Percentiles rank a stretch among this genome's conserved stretches.
Conservation (phyloP, 2,113 vertebrate genomes). For the Saccopteryx leptura region DNA sequence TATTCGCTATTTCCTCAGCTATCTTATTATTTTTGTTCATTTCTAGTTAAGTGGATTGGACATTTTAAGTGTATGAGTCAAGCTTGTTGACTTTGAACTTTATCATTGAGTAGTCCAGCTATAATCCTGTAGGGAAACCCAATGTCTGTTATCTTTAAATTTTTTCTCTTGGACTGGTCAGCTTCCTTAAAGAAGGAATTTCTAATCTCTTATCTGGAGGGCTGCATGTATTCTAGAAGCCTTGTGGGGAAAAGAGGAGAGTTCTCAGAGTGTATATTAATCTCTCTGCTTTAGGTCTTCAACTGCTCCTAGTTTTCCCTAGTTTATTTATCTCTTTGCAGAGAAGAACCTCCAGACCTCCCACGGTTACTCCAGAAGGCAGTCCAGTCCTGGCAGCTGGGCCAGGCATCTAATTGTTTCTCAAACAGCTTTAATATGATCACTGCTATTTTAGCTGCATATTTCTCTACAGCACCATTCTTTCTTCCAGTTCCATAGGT, state of each 20-base stretch:
- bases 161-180: background rate
- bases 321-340: background rate
- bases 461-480: background rate
- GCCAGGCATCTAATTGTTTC: background rate
- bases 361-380: background rate
- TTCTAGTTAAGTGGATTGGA: background rate
- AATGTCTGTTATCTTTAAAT: background rate
- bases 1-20: background rate
- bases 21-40: background rate
- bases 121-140: background rate
- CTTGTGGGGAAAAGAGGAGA: background rate
- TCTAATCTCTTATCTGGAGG: background rate
- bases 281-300: background rate
- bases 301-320: background rate
- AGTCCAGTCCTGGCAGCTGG: background rate
- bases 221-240: background rate
- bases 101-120: background rate
- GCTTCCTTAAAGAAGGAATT: background rate
- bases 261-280: background rate
- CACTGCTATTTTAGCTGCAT: background rate
- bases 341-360: background rate
- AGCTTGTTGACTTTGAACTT: background rate
- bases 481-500: background rate
- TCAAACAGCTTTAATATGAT: background rate
- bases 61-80: background rate